A percentile compares a stretch with the other conserved stretches of the same genome.
Conservation (phyloP, 2,888 invertebrate genomes). For the Drosophila helvetica region DNA sequence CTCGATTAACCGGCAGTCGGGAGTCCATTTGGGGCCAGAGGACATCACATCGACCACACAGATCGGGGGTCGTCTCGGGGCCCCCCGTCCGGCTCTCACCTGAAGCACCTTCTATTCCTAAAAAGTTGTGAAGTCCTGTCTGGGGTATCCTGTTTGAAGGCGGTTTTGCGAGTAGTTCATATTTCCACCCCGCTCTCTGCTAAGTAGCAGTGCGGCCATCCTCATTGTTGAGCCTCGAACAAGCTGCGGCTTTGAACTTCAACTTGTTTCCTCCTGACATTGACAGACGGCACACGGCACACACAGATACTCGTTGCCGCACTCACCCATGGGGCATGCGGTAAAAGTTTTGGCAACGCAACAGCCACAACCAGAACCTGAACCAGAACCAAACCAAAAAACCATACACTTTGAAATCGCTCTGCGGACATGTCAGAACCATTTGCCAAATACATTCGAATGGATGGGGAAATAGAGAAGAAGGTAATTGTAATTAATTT, state of each 20-base stretch:
- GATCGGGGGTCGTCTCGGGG: too few species aligned
- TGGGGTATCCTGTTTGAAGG: too few species aligned
- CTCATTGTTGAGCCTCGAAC: not conserved
- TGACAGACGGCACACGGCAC: not conserved
- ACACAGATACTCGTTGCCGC: too few species aligned
- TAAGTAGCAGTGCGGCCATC: too few species aligned
- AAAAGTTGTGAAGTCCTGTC: not conserved
- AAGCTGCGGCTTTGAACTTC: not conserved
- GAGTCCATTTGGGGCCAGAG: not conserved
- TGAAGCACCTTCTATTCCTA: not conserved
- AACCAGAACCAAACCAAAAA: constrained; percentile 1
- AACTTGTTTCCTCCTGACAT: not conserved
- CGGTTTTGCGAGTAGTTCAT: not conserved
- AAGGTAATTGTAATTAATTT: constrained; percentile 2
- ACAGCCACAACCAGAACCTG: constrained; percentile 3
- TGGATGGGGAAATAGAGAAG: not conserved
- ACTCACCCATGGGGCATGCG: not conserved
- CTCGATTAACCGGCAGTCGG: constrained; percentile 5
- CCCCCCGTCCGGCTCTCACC: not conserved
- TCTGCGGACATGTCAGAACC: constrained; percentile 36
- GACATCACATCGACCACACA: not conserved
- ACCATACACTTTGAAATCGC: constrained; percentile 28
- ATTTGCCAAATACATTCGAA: constrained; percentile 21
- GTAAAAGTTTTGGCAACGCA: constrained; percentile 13
- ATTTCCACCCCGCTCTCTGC: not conserved